These are phyloP conservation scores for Leucophora obtusa DNA, from an alignment of 2,888 invertebrate genomes.

Conservation along the genomic window DNA sequence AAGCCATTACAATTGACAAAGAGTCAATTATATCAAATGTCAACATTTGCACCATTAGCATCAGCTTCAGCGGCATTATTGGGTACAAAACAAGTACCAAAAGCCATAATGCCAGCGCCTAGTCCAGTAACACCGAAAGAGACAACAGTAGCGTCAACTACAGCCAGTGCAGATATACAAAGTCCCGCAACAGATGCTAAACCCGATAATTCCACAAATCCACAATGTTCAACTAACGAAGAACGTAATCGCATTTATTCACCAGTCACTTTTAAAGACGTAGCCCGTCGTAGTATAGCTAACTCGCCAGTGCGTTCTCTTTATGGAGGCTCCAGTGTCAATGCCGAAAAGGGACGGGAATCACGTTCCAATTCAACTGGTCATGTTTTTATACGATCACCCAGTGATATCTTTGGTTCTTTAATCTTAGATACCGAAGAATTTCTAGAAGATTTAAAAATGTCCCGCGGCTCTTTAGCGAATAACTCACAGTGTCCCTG, in stretches of 20 bases:
- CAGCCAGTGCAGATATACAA: neutral
- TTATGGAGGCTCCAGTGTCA: constrained; percentile 65
- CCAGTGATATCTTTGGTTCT: constrained; percentile 82
- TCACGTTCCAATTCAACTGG: constrained; percentile 86
- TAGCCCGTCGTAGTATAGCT: constrained; percentile 87
- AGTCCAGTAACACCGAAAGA: constrained; percentile 42
- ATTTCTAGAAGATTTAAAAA: constrained; percentile 79
- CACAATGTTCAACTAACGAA: constrained; percentile 62
- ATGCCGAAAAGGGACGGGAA: constrained; percentile 80
- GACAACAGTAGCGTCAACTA: constrained; percentile 9
- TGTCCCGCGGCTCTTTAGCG: constrained; percentile 73
- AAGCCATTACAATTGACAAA: constrained; percentile 79
- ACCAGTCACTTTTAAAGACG: constrained; percentile 91
- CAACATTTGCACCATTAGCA: constrained; percentile 65
- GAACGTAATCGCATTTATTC: constrained; percentile 88
- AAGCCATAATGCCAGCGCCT: constrained; percentile 67
- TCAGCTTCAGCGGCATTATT: constrained; percentile 25
- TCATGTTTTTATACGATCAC: constrained; percentile 80
- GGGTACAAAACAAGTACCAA: constrained; percentile 59
- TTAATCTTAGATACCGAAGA: constrained; percentile 81
- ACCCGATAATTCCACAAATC: constrained; percentile 61
- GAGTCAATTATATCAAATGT: constrained; percentile 70
- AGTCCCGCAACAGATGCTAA: constrained; percentile 20
- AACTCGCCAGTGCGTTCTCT: constrained; percentile 84
- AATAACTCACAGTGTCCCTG: constrained; percentile 69